phyloP scores from a whole-genome alignment of 2,888 invertebrate species.

The Pollenia angustigena region DNA sequence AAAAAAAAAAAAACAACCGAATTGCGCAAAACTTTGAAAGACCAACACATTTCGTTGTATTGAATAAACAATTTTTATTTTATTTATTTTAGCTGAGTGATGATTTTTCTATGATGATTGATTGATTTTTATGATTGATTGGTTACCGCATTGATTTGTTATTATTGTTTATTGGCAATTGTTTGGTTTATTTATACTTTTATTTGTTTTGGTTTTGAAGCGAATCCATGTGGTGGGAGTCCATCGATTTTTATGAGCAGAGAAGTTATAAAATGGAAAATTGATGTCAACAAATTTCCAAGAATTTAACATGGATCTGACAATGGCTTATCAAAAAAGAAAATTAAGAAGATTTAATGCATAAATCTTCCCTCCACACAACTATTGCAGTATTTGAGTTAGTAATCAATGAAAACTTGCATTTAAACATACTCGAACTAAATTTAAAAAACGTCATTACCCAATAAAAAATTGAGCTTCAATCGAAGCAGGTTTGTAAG shows the following conservation, averaged over 20 bases:
- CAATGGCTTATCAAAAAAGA: not conserved
- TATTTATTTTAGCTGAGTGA: constrained; percentile 21
- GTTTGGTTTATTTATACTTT: constrained; percentile 14
- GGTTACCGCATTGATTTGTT: constrained; percentile 30
- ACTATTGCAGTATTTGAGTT: no score
- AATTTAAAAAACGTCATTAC: no score
- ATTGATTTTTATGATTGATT: constrained; percentile 46
- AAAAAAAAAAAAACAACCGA: not conserved
- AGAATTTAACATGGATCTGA: not conserved
- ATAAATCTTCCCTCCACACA: no score
- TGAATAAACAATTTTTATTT: constrained; percentile 3
- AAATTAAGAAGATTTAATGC: not conserved
- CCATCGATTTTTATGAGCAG: not conserved
- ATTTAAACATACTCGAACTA: no score
- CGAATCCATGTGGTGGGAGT: not conserved
- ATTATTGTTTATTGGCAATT: constrained; percentile 7
- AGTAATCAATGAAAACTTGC: no score
- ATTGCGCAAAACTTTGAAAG: not conserved
- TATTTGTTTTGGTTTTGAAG: constrained; percentile 14
- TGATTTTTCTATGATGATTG: constrained; percentile 41
- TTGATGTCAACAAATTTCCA: not conserved
- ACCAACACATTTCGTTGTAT: not conserved
- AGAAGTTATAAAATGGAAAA: not conserved
- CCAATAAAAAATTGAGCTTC: no score
- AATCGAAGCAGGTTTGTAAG: no score